Evolutionary conservation across 2,797 vertebrate species (phyloP).

Genomic region (Morus bassanus): DNA sequence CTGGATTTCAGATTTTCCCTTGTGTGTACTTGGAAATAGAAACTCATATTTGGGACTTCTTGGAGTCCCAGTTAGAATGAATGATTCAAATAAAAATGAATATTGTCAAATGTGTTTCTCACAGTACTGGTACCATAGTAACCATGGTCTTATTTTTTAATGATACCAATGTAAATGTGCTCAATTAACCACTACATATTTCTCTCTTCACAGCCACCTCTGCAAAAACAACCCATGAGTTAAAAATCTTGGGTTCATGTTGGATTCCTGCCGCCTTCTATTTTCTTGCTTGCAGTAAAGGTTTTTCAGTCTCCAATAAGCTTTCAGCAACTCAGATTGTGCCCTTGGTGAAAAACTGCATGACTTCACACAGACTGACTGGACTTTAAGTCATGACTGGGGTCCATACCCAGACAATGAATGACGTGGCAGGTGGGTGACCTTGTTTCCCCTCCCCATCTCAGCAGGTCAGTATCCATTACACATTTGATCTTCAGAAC

Average conservation of each 20-base stretch:
- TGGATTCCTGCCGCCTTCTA: background rate
- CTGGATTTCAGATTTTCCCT: background rate
- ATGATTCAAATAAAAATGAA: background rate
- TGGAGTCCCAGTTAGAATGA: background rate
- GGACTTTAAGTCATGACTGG: background rate
- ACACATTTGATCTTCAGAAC: background rate
- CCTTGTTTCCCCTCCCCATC: background rate
- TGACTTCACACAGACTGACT: background rate
- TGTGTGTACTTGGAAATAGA: background rate
- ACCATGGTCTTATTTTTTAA: background rate
- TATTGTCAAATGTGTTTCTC: background rate
- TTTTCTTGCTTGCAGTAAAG: background rate
- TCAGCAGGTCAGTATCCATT: background rate
- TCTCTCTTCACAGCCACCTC: background rate
- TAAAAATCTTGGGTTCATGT: background rate
- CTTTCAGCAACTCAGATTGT: background rate
- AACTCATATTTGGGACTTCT: background rate
- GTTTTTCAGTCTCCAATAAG: background rate
- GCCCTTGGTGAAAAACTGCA: background rate
- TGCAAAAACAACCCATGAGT: background rate
- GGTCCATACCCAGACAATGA: background rate
- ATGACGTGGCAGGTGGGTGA: accelerated
- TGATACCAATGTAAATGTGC: background rate
- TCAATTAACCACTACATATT: background rate
- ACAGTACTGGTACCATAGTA: background rate